Evolutionary conservation across 2,888 invertebrate species (phyloP).

Genomic region (Mayetiola destructor): DNA sequence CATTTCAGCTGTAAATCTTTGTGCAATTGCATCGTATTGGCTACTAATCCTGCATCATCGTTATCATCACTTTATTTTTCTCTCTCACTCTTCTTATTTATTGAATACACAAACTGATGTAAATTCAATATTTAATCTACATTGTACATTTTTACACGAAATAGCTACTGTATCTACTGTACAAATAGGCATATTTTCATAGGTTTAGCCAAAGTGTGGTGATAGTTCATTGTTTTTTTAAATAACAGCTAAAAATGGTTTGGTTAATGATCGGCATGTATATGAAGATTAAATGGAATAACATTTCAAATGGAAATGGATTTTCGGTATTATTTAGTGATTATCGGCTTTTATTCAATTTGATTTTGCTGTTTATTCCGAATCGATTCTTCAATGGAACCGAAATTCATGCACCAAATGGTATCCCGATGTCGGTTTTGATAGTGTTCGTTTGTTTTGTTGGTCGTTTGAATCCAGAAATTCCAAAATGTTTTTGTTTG

Average conservation of each 20-base stretch:
- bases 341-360: conserved; percentile 11
- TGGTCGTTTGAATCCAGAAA: background rate
- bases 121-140: conserved; percentile 7
- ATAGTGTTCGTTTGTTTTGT: background rate
- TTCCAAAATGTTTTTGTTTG: too few relatives aligned
- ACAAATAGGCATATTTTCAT: background rate
- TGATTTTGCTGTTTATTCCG: background rate
- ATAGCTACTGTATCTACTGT: too few relatives aligned
- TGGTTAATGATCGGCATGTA: background rate
- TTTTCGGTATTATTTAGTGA: background rate
- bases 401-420: background rate
- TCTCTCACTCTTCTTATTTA: too few relatives aligned
- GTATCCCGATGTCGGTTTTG: background rate
- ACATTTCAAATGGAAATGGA: background rate
- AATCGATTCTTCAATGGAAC: conserved; percentile 1
- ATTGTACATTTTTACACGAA: conserved; percentile 3
- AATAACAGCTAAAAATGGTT: too few relatives aligned
- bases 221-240: background rate
- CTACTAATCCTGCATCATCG: background rate
- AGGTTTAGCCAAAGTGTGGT: background rate
- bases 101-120: background rate
- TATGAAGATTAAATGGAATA: background rate
- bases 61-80: too few relatives aligned
- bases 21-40: background rate
- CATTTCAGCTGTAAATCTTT: background rate